Base-by-base conservation (phyloP, 37 sponge, comb jelly and placozoan species). In the Cliona cf. orientalis region DNA sequence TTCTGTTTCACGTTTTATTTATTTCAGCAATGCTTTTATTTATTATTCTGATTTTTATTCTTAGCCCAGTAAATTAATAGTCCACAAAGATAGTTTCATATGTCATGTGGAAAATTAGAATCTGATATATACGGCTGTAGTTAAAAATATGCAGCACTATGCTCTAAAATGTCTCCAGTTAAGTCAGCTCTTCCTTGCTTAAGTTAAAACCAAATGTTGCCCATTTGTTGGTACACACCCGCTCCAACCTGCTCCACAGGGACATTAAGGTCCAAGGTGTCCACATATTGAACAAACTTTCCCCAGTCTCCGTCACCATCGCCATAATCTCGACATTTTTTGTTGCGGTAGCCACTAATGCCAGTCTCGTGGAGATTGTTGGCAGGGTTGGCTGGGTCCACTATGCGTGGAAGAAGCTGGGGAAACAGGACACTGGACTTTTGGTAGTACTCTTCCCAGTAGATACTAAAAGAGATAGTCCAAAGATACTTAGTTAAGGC, bases 301-400 rank as follows among this genome's bases (percentile, higher is more conserved):
- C 31, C 42, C 90, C 90, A 84, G 58, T 75, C 61, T 0, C 85
- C 81, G 58, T 37, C 69, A 14, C 88, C 88, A 21, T 46, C 32
- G 3, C 21, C 60, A 26, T 76, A 85, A 25, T 80, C 56, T 40
- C 81, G 55, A n/a, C 21, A 39, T 5, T 45, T 59, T 2, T 39
- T 1, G 42, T 6, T 66, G 38, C 49, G 39, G 40, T 3, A 68
- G 28, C 63, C 49, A 21, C 56, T 41, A 39, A 91, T 81, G 0
- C 86, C 91, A 31, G 73, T 74, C 29, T 57, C 37, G 56, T 91
- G 79, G 26, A 91, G 74, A 45, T 91, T 82, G 58, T 91, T 86
- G 79, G 82, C 66, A 28, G 92, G 92, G 45, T 91, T 86, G 56
- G 87, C 92, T 59, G 86, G 86, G 33, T 91, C 92, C 7, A 86